Evolutionary conservation across 1,140 invertebrate genomes (phyloP).

Genomic region (Cardiocondyla obscurior): DNA sequence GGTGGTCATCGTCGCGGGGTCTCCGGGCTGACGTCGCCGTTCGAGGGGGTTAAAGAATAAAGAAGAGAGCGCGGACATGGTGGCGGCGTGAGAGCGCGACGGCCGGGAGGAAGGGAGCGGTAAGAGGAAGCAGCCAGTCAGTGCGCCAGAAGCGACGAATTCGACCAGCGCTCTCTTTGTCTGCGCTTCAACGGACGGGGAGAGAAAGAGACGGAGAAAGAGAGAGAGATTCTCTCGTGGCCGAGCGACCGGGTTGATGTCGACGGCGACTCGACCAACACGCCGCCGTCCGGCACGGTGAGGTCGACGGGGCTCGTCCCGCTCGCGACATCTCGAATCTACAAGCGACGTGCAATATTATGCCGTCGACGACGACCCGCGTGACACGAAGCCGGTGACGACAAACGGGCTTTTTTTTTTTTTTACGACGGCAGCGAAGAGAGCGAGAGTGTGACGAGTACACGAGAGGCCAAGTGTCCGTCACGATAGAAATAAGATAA

Average conservation of each 20-base stretch:
- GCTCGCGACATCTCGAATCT: conserved; percentile 13
- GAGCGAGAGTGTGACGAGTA: not conserved
- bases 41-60: conserved; percentile 62
- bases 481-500: not conserved
- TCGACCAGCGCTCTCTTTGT: conserved; percentile 65
- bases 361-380: conserved; percentile 1
- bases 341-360: conserved; percentile 23
- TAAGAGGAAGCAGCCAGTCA: conserved; percentile 58
- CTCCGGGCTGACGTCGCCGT: conserved; percentile 45
- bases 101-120: conserved; percentile 18
- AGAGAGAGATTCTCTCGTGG: not conserved
- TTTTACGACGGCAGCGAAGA: not conserved
- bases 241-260: conserved; percentile 32
- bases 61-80: conserved; percentile 52
- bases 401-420: not conserved
- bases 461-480: not conserved
- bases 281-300: conserved; percentile 41
- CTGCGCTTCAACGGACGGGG: conserved; percentile 8
- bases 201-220: not conserved
- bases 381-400: conserved; percentile 38
- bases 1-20: conserved; percentile 53
- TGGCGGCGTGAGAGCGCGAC: conserved; percentile 57
- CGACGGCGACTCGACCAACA: conserved; percentile 43
- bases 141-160: conserved; percentile 71
- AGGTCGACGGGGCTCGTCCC: not conserved